Evolutionary conservation across 2,797 vertebrate genomes (phyloP).

Genomic region (Florisuga fusca): DNA sequence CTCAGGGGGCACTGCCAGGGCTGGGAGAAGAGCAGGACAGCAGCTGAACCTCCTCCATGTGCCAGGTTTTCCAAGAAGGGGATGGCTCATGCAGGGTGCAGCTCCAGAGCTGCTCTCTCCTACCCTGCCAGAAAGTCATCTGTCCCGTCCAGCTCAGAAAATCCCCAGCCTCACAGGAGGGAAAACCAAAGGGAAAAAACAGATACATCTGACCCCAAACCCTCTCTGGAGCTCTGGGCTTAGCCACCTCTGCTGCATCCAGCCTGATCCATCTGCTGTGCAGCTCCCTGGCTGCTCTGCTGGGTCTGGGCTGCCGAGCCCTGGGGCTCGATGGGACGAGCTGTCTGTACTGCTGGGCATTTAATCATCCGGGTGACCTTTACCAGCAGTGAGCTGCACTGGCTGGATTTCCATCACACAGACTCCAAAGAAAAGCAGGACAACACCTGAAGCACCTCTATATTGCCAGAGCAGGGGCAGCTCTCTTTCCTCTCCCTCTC

Average conservation of each 20-base stretch:
- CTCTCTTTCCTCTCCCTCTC: neutral
- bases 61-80: neutral
- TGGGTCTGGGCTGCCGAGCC: neutral
- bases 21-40: neutral
- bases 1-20: neutral
- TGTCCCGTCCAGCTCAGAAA: neutral
- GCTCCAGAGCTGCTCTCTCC: neutral
- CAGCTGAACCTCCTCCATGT: neutral
- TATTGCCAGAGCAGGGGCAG: neutral
- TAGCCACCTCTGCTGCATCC: neutral
- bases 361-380: neutral
- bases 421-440: neutral
- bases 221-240: slow-evolving; percentile 1
- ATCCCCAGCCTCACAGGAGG: neutral
- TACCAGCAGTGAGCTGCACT: neutral
- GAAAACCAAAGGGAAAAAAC: neutral
- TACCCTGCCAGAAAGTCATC: neutral
- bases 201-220: slow-evolving; percentile 11
- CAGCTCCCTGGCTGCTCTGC: neutral
- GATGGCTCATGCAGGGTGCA: fast-evolving
- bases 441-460: neutral
- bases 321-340: neutral
- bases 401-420: neutral
- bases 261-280: neutral
- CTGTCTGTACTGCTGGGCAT: neutral